Percentiles rank a stretch among this genome's conserved stretches.
Conservation (phyloP, 2,888 invertebrate genomes). For the Listrodromus nycthemerus region DNA sequence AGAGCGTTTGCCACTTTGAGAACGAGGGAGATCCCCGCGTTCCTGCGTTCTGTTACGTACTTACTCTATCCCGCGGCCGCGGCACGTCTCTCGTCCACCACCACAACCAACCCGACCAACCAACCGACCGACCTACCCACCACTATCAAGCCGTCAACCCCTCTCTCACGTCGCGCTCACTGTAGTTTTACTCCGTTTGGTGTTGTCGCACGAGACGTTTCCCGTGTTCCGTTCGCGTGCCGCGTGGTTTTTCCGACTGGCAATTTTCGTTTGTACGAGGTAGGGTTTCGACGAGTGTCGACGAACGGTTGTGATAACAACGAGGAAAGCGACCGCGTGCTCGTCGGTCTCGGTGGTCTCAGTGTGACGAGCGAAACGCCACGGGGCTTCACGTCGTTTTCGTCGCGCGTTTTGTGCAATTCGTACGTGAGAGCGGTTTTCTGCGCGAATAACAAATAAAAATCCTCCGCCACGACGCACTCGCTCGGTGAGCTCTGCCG, state of each 20-base stretch:
- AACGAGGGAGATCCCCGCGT: constrained; percentile 82
- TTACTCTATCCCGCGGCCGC: constrained; percentile 81
- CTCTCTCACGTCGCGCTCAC: constrained; percentile 67
- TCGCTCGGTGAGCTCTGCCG: neutral
- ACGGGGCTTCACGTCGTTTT: constrained; percentile 17
- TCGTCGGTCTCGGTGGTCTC: constrained; percentile 33
- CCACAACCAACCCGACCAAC: constrained; percentile 40
- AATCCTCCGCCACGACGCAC: neutral
- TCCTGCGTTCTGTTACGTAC: constrained; percentile 77
- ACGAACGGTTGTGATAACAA: constrained; percentile 12
- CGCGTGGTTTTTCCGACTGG: constrained; percentile 60
- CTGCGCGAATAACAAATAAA: too few species aligned
- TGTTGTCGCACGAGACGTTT: constrained; percentile 71
- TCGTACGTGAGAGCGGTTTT: neutral
- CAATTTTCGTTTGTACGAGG: constrained; percentile 44
- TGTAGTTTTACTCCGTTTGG: constrained; percentile 71
- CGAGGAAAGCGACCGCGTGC: neutral
- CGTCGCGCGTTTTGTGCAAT: neutral
- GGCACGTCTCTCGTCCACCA: constrained; percentile 65
- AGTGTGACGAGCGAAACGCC: constrained; percentile 28
- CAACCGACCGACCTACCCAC: constrained; percentile 77
- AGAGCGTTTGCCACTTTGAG: constrained; percentile 83
- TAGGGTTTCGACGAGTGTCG: constrained; percentile 43
- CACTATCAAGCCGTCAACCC: constrained; percentile 72
- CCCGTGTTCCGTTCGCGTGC: constrained; percentile 68